Base-by-base conservation (phyloP, 2,797 vertebrate species). In the Malurus splendens region DNA sequence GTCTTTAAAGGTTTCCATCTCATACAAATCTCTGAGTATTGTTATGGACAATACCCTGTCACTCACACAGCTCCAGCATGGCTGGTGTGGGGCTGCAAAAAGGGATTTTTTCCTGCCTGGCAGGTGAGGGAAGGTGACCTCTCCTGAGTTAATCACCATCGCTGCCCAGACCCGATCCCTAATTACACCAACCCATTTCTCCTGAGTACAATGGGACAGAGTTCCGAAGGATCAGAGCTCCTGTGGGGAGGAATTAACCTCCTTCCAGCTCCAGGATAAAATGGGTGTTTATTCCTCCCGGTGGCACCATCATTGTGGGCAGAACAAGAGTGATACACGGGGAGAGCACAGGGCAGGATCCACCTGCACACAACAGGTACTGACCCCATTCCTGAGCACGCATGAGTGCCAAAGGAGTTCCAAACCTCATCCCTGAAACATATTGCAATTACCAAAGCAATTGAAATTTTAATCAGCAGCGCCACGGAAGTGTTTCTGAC, bases 381-480 rank as follows among this genome's bases (percentile, higher is more conserved):
- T 23, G 23, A 4, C 24, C 22, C 41, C 19, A 22, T 30, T 30
- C 61, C 66, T 33, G 74, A 78, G 20, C 60, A 36, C 36, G 9
- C 36, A 36, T 9, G 36, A 36, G 36, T 36, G 36, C 36, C 36
- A 36, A 36, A 36, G 36, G 36, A 36, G 36, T 36, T 36, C 92
- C 89, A 60, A 30, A 47, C 14, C 77, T 92, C 83, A 52, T 52
- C 93, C 90, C 90, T 18, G 54, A 93, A 90, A 94, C 91, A 47
- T 41, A 87, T 61, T 84, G 93, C 93, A 77, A 80, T 87, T 82
- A 91, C 77, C 86, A 75, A 87, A 92, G 91, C 93, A 86, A 90
- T 30, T 42, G 65, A 36, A 48, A 10, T 89, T 92, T 82, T 84
- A 89, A 95, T 94, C 94, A 93, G 92, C 45, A 78, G 20, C 10